Evolutionary conservation across 2,888 invertebrate genomes (phyloP).

Genomic region (Cantharis rufa): DNA sequence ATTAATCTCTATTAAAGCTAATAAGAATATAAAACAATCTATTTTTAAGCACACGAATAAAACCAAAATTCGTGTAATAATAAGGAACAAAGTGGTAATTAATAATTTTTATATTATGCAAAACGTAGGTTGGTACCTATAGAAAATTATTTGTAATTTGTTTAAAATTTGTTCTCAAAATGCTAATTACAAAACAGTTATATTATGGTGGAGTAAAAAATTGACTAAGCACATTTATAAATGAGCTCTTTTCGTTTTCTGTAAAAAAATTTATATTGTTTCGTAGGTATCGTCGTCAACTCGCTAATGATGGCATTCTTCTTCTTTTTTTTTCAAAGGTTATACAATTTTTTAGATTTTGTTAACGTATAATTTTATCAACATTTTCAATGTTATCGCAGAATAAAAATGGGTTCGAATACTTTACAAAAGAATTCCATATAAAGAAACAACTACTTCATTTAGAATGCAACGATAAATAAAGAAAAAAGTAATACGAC

Average conservation of each 20-base stretch:
- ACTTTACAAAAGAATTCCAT: slow-evolving; percentile 28
- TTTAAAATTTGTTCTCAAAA: neutral
- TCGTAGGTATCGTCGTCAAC: neutral
- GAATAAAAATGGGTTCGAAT: slow-evolving; percentile 10
- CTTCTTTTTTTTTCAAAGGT: neutral
- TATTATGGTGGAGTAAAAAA: neutral
- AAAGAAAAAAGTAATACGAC: slow-evolving; percentile 25
- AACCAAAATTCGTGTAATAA: neutral
- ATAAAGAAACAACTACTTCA: slow-evolving; percentile 24
- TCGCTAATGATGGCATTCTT: neutral
- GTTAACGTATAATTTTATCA: slow-evolving; percentile 1
- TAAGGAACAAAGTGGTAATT: neutral
- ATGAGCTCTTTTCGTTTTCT: neutral
- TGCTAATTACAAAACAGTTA: neutral
- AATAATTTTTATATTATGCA: neutral
- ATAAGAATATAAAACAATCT: neutral
- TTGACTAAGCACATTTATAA: neutral
- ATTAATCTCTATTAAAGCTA: neutral
- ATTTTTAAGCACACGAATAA: neutral
- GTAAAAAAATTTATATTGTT: neutral
- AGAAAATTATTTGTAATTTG: neutral
- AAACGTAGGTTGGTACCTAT: neutral
- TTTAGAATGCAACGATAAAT: slow-evolving; percentile 23
- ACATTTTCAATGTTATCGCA: slow-evolving; percentile 9
- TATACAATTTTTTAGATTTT: neutral